These are phyloP conservation scores for Anas capensis DNA, from an alignment of 2,797 vertebrate species.

Conservation along the genomic window DNA sequence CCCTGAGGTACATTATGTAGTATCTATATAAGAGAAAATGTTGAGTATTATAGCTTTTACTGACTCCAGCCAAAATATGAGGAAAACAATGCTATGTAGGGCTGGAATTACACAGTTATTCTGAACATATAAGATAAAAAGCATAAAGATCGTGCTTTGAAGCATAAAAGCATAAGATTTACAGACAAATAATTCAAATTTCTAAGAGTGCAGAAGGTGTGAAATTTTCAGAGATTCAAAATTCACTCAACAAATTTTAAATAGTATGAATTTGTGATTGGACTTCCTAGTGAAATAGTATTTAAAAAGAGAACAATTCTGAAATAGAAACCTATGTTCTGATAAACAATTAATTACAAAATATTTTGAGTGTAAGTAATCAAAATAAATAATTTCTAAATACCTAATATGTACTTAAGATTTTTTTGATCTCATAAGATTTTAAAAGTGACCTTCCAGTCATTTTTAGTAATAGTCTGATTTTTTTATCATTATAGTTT, in stretches of 20 bases:
- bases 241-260: background rate
- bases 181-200: background rate
- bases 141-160: no score
- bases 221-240: background rate
- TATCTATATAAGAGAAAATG: background rate
- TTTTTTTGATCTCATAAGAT: background rate
- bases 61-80: background rate
- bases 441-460: background rate
- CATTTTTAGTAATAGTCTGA: background rate
- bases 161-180: background rate
- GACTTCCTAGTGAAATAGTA: background rate
- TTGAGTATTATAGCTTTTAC: background rate
- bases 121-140: background rate
- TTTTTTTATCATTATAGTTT: background rate
- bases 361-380: background rate
- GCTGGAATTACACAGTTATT: background rate
- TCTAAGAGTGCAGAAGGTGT: background rate
- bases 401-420: background rate
- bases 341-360: background rate
- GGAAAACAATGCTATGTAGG: background rate
- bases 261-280: no score
- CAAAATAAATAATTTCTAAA: background rate
- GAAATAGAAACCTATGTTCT: background rate
- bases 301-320: background rate
- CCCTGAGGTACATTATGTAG: background rate